phyloP scores from a whole-genome alignment of 2,113 vertebrate species.

The Oreochromis niloticus region DNA sequence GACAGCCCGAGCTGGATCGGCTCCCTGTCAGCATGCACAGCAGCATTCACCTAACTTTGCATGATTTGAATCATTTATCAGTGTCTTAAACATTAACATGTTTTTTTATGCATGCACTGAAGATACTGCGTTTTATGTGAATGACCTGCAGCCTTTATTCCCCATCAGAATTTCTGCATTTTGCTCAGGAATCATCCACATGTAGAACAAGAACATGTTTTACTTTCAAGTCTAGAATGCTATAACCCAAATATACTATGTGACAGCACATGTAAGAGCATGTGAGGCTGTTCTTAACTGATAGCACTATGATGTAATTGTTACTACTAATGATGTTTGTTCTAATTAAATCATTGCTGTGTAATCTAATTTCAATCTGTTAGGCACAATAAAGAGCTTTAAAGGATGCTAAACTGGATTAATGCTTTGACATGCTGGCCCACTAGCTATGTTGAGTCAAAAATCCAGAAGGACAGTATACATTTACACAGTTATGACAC shows the following conservation, averaged over 20 bases:
- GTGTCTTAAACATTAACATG: neutral
- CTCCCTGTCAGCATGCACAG: neutral
- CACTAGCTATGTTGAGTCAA: neutral
- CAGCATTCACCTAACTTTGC: neutral
- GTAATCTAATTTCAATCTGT: neutral
- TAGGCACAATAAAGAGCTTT: neutral
- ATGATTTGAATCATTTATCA: neutral
- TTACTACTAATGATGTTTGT: conserved; percentile 8
- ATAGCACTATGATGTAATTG: neutral
- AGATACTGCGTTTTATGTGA: neutral
- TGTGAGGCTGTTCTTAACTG: neutral
- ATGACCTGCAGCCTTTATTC: neutral
- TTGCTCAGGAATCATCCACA: neutral
- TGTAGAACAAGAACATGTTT: neutral
- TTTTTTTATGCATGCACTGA: neutral
- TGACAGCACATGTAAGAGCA: neutral
- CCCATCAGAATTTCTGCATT: neutral
- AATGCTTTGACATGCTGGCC: neutral
- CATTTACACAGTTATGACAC: neutral
- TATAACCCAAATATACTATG: neutral
- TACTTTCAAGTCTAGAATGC: neutral
- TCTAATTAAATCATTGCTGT: neutral
- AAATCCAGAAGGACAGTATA: neutral
- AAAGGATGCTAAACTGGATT: neutral
- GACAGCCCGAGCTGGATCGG: neutral